Evolutionary conservation across 2,113 vertebrate species (phyloP), one percentile per base, ranked within the genome.

Genomic region (Nipponia nippon): DNA sequence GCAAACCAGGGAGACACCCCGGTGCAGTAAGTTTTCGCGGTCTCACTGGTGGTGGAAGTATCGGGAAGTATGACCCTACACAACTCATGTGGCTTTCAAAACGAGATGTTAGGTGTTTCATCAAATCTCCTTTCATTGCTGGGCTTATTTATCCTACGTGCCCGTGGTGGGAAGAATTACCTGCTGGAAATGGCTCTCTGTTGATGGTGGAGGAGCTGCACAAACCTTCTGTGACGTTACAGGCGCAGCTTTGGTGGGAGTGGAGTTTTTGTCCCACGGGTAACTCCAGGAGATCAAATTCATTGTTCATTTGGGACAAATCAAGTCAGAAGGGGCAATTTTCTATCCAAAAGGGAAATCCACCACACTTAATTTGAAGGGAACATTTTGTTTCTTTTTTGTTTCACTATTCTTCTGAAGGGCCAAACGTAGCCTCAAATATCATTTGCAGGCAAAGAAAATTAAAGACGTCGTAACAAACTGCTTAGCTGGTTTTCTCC

Each of bases 181-280:
- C 26, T 55, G 27, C 27, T 56, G 5, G 53, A 56, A 44, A 29
- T 18, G n/a, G 5, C 5, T 18, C 30, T 49, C 8, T 16, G 7
- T 10, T 72, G n/a, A 7, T 16, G 20, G 40, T 55, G 71, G 55
- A 44, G 55, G 20, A 78, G 32, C 27, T 42, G 52, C 53, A 66
- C 78, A 72, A 72, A 61, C 26, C 46, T 14, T 29, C 38, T 61
- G 52, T 0, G 1, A 13, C 0, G 1, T 44, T 55, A n/a, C 27
- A 30, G 40, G 58, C 23, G 44, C 19, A 42, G 27, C 22, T 72
- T 78, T 26, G 55, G 47, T 19, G 81, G 9, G 20, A 63, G 13
- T 19, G 32, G 52, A 22, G 52, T 6, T 78, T 72, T 55, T 72
- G 29, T 78, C 47, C 16, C 32, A 29, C 19, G 6, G 42, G 16